These are phyloP conservation scores for Pocillopora meandrina DNA, from an alignment of 92 coral and sea anemone genomes.

Conservation along the genomic window DNA sequence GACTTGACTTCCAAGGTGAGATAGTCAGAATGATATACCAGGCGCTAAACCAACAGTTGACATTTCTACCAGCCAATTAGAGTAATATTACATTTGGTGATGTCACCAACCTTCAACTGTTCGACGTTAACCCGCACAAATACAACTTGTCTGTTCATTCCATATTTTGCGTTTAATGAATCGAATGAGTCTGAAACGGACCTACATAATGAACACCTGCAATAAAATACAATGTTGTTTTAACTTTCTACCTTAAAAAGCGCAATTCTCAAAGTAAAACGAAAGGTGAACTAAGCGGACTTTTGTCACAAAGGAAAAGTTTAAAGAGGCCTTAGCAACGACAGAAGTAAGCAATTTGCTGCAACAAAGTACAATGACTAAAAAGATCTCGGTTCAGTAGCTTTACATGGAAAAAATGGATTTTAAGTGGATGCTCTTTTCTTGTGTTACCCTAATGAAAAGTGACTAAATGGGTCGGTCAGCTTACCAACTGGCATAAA, in stretches of 20 bases:
- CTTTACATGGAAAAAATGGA: no score
- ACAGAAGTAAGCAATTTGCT: no score
- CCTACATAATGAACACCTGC: conserved; percentile 79
- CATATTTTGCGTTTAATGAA: conserved; percentile 79
- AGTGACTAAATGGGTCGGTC: no score
- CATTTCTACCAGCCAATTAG: background rate
- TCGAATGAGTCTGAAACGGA: conserved; percentile 71
- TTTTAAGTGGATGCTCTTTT: background rate
- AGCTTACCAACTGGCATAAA: conserved; percentile 76
- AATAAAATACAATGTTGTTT: background rate
- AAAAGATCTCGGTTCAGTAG: no score
- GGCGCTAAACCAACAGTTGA: background rate
- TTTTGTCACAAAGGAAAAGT: no score
- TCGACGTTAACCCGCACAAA: conserved; percentile 82
- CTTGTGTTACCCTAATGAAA: background rate
- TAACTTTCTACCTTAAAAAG: background rate
- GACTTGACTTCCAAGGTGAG: background rate
- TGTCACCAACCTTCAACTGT: conserved; percentile 65
- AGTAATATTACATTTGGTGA: no score
- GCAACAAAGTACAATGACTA: no score
- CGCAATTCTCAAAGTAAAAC: background rate
- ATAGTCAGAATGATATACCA: no score
- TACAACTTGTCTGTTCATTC: conserved; percentile 66
- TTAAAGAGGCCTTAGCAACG: no score
- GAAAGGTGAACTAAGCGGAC: background rate